Base-by-base conservation (phyloP, 2,113 vertebrate species). In the Sorex araneus region DNA sequence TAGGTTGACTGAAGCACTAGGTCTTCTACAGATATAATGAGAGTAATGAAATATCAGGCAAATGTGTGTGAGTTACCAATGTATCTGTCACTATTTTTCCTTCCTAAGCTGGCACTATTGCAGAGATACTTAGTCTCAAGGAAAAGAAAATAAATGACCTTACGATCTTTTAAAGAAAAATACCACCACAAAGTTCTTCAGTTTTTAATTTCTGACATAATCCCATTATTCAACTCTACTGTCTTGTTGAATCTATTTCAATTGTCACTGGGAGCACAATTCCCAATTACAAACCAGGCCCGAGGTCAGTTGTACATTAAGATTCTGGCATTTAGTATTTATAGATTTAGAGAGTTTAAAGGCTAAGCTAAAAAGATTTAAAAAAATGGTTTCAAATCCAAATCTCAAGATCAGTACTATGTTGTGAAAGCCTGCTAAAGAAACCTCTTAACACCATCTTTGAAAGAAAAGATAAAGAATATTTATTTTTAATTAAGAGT, bases 331-430 rank as follows among this genome's bases (percentile, higher is more conserved):
- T 87, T 87, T 69, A 66, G 40, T n/a, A 87, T 69, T 84, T 89
- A 73, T 81, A 54, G 70, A 91, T 87, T 87, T 84, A 66, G 57
- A 92, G 86, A 93, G 77, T 75, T n/a, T 69, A 91, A 94, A 87
- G 87, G 45, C 63, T 74, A 64, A 91, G 47, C 32, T 73, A 84
- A 91, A 91, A 11, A 77, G 40, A 36, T 28, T 10, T 73, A 93
- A 91, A 87, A 43, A 25, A 60, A 60, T 92, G 78, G 27, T 67
- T 81, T 84, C 73, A 63, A 87, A 95, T 81, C 74, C 64, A 94
- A 87, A 90, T 82, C 79, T 69, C 32, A 87, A 30, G 54, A 64
- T 69, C 34, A 89, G 27, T 36, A 84, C 1, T 18, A 2, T 66
- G 18, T 43, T 94, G 1, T 80, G 23, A 9, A 94, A 6, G 63